A percentile compares a stretch with the other conserved stretches of the same genome.
These are phyloP conservation scores for Caranx ignobilis DNA, from an alignment of 2,113 vertebrate genomes.

Conservation along the genomic window DNA sequence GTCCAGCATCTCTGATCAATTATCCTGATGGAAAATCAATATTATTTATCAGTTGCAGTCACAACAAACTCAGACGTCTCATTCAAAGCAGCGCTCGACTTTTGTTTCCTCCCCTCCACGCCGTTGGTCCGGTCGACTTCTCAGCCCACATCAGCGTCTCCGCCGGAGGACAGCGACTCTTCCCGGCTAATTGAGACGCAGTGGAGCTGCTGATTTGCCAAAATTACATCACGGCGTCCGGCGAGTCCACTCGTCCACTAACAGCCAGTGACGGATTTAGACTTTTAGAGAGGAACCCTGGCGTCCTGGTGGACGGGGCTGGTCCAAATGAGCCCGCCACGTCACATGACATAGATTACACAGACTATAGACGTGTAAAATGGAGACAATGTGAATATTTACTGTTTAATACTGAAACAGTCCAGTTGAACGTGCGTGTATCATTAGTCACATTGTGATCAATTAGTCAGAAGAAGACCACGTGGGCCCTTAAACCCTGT, in stretches of 20 bases:
- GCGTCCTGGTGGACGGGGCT: background rate
- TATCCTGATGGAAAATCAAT: too few relatives aligned
- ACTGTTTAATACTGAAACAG: too few relatives aligned
- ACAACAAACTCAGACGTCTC: too few relatives aligned
- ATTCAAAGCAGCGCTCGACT: background rate
- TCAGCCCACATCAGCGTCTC: background rate
- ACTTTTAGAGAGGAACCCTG: background rate
- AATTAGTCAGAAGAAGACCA: too few relatives aligned
- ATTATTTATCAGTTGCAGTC: too few relatives aligned
- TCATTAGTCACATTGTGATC: too few relatives aligned
- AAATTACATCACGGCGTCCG: constrained; percentile 27
- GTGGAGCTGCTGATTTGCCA: constrained; percentile 25
- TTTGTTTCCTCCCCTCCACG: background rate
- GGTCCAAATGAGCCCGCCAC: background rate
- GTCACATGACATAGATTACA: background rate
- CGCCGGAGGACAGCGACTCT: background rate
- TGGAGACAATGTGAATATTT: too few relatives aligned
- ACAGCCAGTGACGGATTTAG: constrained; percentile 42
- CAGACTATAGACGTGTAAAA: too few relatives aligned
- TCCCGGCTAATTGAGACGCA: background rate
- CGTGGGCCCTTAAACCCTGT: background rate
- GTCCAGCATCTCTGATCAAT: too few relatives aligned
- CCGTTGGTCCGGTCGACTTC: background rate
- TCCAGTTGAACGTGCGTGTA: too few relatives aligned
- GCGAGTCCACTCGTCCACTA: constrained; percentile 26